These are phyloP conservation scores for Drosophila silvestris DNA, from an alignment of 2,888 invertebrate species.

Conservation along the genomic window DNA sequence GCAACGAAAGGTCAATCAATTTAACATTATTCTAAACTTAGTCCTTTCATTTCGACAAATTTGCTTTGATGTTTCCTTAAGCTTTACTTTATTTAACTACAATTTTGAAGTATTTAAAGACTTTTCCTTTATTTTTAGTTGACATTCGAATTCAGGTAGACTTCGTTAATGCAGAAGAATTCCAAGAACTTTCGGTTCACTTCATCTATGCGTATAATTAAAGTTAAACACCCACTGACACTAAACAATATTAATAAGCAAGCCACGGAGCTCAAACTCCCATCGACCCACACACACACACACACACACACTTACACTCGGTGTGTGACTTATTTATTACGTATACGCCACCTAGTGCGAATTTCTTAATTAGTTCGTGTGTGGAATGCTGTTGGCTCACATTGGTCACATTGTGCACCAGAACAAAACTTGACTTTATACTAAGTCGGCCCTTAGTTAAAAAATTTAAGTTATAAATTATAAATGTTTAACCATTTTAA, in stretches of 20 bases:
- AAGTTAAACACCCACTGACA: conserved; percentile 14
- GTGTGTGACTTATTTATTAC: conserved; percentile 33
- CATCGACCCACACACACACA: neutral
- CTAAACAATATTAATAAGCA: conserved; percentile 2
- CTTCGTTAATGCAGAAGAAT: neutral
- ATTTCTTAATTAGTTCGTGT: conserved; percentile 35
- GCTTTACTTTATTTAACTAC: neutral
- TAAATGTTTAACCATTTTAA: neutral
- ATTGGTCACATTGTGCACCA: conserved; percentile 21
- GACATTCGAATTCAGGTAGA: neutral
- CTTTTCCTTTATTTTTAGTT: neutral
- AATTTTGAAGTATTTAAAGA: neutral
- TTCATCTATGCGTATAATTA: conserved; percentile 22
- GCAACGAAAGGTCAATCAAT: neutral
- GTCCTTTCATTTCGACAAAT: neutral
- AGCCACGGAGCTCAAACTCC: neutral
- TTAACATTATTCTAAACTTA: neutral
- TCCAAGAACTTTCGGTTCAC: conserved; percentile 27
- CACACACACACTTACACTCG: neutral
- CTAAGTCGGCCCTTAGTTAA: neutral
- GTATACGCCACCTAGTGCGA: conserved; percentile 44
- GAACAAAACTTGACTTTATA: conserved; percentile 37
- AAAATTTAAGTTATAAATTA: neutral
- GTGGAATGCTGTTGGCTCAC: conserved; percentile 49
- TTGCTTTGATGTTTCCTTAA: neutral